These are phyloP conservation scores for Epinephelus awoara DNA, from an alignment of 2,797 vertebrate genomes.

Conservation along the genomic window DNA sequence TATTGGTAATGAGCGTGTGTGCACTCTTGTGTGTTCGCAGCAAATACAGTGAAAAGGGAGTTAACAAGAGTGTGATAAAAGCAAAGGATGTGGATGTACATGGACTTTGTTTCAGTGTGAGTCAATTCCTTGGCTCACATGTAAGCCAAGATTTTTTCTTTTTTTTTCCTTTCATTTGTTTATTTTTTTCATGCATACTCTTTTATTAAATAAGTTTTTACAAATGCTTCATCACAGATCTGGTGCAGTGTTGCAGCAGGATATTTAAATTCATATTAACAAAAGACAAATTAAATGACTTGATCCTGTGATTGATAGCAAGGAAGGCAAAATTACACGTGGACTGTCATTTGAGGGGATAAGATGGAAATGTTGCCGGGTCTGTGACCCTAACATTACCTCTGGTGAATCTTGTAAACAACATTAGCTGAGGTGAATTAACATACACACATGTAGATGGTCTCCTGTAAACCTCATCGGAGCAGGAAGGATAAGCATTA, in stretches of 20 bases:
- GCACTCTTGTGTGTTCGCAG: conserved; percentile 28
- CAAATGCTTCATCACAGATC: conserved; percentile 23
- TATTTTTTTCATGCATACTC: neutral
- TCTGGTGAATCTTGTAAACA: conserved; percentile 74
- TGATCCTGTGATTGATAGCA: conserved; percentile 61
- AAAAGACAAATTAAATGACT: conserved; percentile 56
- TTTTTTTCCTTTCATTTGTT: neutral
- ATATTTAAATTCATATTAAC: conserved; percentile 49
- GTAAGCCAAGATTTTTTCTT: neutral
- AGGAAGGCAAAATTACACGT: conserved; percentile 43
- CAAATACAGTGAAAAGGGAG: conserved; percentile 30
- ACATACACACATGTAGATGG: conserved; percentile 78
- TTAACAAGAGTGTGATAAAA: conserved; percentile 24
- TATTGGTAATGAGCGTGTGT: conserved; percentile 33
- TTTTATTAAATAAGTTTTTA: conserved; percentile 29
- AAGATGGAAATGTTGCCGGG: conserved; percentile 66
- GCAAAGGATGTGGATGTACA: conserved; percentile 6
- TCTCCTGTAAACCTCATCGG: conserved; percentile 57
- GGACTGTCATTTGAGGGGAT: conserved; percentile 57
- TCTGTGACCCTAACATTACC: conserved; percentile 82
- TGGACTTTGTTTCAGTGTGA: conserved; percentile 9
- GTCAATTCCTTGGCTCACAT: neutral
- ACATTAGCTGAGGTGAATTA: conserved; percentile 79
- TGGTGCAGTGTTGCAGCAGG: neutral
- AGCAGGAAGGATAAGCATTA: conserved; percentile 66